Evolutionary conservation across 2,797 vertebrate genomes (phyloP), one percentile per base, ranked within the genome.

Genomic region (Liasis olivaceus): DNA sequence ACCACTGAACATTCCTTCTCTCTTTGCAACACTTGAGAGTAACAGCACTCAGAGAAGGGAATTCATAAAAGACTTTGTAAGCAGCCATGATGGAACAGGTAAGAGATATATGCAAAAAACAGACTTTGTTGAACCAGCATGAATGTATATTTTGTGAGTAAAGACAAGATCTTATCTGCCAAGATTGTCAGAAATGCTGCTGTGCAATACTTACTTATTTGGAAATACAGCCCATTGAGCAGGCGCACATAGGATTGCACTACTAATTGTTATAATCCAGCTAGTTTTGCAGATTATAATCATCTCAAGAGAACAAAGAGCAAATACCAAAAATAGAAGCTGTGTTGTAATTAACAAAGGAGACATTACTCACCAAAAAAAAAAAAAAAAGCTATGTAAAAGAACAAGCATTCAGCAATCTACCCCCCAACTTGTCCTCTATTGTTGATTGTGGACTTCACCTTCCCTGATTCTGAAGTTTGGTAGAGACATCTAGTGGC

Each of bases 401-500:
- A 90, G 28, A 87, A 63, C 13, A 63, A 42, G 5, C 2, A 14
- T 59, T 81, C 54, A 85, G 24, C 28, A 9, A 62, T 89, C 42
- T 87, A 56, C 58, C 9, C 54, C 58, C 14, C 6, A 63, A 20
- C 66, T 81, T 81, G 58, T 22, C 47, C 59, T 20, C 7, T 54
- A 54, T 51, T 56, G 31, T 26, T 81, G n/a, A 90, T 20, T 11
- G 72, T n/a, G 69, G 66, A 22, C 17, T 36, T 88, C 54, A 85
- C 60, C 51, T 60, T 7, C 26, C n/a, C 72, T 42, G 2, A 6
- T 9, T 69, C 85, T 69, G 87, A 88, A 69, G 36, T 9, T 85
- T 87, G n/a, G 0, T 14, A 69, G 88, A 90, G 93, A 84, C 88
- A 93, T 77, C 93, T 93, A 91, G 90, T 93, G 87, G 90, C 42